A percentile compares a stretch with the other conserved stretches of the same genome.
Conservation (phyloP, 2,113 vertebrate genomes). For the Pelecanoides urinatrix region DNA sequence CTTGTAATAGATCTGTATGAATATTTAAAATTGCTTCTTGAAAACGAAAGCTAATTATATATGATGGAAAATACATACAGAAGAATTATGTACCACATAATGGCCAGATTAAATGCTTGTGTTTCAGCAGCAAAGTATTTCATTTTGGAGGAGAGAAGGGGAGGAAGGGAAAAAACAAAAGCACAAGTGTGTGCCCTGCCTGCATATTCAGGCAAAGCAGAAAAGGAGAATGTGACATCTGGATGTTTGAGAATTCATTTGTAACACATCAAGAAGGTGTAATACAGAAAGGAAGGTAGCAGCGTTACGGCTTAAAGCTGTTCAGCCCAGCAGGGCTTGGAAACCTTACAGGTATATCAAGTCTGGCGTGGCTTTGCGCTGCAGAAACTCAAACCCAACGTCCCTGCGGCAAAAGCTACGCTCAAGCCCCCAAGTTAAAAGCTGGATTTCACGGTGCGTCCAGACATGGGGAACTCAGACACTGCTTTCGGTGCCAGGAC, state of each 20-base stretch:
- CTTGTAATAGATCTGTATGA: background rate
- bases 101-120: background rate
- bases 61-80: background rate
- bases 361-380: background rate
- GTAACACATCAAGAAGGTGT: accelerated
- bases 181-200: background rate
- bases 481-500: accelerated
- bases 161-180: background rate
- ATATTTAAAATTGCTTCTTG: background rate
- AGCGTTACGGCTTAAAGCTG: background rate
- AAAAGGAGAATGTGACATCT: background rate
- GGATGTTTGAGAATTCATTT: background rate
- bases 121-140: background rate
- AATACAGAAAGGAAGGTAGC: background rate
- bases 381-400: background rate
- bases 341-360: background rate
- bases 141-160: background rate
- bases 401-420: accelerated
- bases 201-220: accelerated
- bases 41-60: background rate
- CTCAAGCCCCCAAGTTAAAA: background rate
- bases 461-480: background rate
- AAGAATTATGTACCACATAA: background rate
- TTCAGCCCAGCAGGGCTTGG: background rate
- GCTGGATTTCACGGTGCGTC: accelerated